Conservation (phyloP, 2,113 vertebrate genomes). For the Upupa epops region DNA sequence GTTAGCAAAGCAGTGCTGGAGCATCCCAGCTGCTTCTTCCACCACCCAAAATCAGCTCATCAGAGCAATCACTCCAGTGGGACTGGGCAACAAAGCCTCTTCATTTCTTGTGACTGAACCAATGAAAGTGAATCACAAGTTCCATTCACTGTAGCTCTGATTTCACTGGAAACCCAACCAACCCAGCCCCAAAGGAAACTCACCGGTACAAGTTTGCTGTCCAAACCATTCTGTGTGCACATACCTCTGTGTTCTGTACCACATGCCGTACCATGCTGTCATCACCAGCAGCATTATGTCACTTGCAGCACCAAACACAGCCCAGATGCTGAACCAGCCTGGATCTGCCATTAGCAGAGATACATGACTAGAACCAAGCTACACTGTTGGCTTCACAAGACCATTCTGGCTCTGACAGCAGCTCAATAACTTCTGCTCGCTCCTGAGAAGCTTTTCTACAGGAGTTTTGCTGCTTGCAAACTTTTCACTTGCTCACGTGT, state of each 20-base stretch:
- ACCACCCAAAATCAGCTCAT: neutral
- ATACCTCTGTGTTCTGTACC: neutral
- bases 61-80: neutral
- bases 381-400: neutral
- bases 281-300: fast-evolving
- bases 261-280: fast-evolving
- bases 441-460: neutral
- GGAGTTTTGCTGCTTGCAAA: neutral
- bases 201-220: neutral
- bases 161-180: neutral
- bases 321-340: neutral
- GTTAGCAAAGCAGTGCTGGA: no score
- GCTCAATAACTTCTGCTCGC: neutral
- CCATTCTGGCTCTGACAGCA: neutral
- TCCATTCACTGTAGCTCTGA: neutral
- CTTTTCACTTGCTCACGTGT: neutral
- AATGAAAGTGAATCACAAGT: neutral
- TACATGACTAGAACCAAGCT: neutral
- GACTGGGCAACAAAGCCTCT: neutral
- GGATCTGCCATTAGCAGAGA: neutral
- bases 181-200: neutral
- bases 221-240: neutral
- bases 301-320: fast-evolving
- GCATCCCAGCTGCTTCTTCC: neutral
- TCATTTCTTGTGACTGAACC: neutral